These are phyloP conservation scores for Monoplex corrugatus DNA, from an alignment of 2,888 invertebrate genomes.

Conservation along the genomic window DNA sequence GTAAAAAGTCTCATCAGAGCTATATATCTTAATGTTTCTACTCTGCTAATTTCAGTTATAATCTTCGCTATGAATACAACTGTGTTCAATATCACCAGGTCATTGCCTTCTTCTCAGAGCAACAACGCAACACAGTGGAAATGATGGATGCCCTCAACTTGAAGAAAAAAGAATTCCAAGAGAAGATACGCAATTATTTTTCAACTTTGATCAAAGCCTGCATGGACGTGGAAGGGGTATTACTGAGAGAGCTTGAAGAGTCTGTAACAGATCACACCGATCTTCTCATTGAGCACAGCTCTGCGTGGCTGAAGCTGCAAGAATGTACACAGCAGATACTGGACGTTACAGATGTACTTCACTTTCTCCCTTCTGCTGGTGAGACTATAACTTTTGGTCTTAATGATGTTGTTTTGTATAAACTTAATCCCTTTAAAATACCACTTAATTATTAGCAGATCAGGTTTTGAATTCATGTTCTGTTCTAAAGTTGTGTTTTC, in stretches of 20 bases:
- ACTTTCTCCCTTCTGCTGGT: conserved; percentile 33
- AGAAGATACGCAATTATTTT: conserved; percentile 27
- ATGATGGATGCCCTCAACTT: not conserved
- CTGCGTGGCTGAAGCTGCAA: conserved; percentile 43
- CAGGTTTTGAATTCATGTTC: too few relatives aligned
- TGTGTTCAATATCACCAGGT: conserved; percentile 20
- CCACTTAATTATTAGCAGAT: too few relatives aligned
- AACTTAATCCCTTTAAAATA: too few relatives aligned
- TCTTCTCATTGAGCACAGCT: conserved; percentile 21
- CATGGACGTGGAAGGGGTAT: conserved; percentile 44
- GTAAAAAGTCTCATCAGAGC: too few relatives aligned
- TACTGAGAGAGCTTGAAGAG: conserved; percentile 35
- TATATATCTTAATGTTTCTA: too few relatives aligned
- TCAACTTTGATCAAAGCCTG: conserved; percentile 46
- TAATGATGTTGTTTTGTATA: too few relatives aligned
- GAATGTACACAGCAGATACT: conserved; percentile 36
- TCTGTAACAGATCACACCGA: conserved; percentile 43
- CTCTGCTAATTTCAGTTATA: too few relatives aligned
- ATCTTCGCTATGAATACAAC: too few relatives aligned
- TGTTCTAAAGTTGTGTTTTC: too few relatives aligned
- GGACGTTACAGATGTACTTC: conserved; percentile 30
- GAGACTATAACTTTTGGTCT: not conserved
- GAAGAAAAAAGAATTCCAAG: conserved; percentile 30
- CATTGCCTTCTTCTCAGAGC: conserved; percentile 37
- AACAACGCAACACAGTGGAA: conserved; percentile 3